Evolutionary conservation across 2,113 vertebrate species (phyloP), one percentile per base, ranked within the genome.

Genomic region (Tretioscincus oriximinensis): DNA sequence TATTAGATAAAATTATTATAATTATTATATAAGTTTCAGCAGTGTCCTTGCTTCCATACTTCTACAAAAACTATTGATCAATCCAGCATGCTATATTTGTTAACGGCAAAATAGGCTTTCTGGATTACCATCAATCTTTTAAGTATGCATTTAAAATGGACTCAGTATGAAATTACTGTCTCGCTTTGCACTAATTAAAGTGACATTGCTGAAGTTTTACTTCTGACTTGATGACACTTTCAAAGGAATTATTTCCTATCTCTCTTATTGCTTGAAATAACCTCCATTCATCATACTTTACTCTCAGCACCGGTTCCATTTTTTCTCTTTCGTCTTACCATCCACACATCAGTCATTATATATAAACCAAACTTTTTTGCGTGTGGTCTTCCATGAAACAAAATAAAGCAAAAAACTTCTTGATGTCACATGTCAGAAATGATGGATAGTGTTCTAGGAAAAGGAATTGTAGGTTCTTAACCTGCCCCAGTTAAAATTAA

Each of bases 341-440:
- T 66, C 0, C 67, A 0, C 31, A 3, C 0, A 0, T 66, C 45
- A 69, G 1, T 28, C 79, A 45, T 80, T 79, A 67, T 60, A 31
- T 80, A 54, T 80, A 67, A 82, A 35, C 71, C 63, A 76, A 14
- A 66, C 26, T 85, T 84, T 74, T 58, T 58, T 14, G 54, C 21
- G 16, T 69, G 9, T 80, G 69, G 64, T 65, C 24, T 29, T 73
- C 9, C 14, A 2, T 63, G 80, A 68, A 1, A 3, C 31, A 28
- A 26, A 79, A 41, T 41, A 41, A 41, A 70, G 31, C 49, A 1
- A 75, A 69, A 80, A 51, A 18, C 85, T 87, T 88, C 63, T 51
- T 9, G 28, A 81, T 54, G 35, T 24, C 76, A 4, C 7, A 12
- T 65, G 54, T 21, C 28, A 78, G 58, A 67, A 80, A 84, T 60